Conservation (phyloP, 1,140 invertebrate genomes). For the Nebria ingens region DNA sequence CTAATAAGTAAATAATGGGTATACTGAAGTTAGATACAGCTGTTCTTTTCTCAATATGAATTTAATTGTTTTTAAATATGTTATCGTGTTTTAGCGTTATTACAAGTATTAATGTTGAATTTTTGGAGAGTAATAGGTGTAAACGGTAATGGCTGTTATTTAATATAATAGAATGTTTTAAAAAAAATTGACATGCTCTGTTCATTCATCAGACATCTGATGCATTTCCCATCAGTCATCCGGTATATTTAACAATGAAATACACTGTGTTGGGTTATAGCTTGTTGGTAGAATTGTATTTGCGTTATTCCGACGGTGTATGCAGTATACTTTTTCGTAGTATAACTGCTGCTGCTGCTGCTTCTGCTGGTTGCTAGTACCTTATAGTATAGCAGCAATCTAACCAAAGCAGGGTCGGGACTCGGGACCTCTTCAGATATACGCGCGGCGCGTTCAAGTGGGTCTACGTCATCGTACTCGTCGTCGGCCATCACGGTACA, state of each 20-base stretch:
- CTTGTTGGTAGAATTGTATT: neutral
- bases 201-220: no score
- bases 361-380: neutral
- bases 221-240: no score
- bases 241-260: neutral
- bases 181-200: no score
- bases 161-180: neutral
- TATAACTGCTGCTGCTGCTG: neutral
- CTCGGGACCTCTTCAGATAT: constrained; percentile 1
- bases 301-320: neutral
- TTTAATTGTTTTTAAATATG: neutral
- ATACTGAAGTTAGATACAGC: no score
- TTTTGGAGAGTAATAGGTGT: neutral
- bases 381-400: no score
- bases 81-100: neutral
- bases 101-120: neutral
- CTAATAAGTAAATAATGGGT: no score
- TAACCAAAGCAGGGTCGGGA: neutral
- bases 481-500: neutral
- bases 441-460: constrained; percentile 1
- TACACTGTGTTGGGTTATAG: no score
- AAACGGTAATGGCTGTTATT: neutral
- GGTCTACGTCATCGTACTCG: constrained; percentile 1
- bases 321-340: no score
- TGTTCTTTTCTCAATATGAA: no score